These are phyloP conservation scores for Mormyrus iriodes DNA, from an alignment of 2,113 vertebrate species.

Conservation along the genomic window DNA sequence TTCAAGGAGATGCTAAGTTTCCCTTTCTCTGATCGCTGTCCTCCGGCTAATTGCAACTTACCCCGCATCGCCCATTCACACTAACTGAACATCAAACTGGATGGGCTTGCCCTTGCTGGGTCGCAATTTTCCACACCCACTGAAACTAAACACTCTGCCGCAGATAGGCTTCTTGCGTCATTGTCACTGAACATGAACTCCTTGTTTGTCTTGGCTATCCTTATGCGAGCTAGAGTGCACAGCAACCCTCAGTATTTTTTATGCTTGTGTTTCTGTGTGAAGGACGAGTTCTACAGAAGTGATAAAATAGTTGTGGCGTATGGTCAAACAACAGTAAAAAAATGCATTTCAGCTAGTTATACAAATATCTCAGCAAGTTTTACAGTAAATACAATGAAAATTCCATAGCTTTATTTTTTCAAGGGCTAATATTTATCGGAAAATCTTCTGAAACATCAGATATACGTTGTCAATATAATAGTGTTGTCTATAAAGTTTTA, in stretches of 20 bases:
- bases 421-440: background rate
- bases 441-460: background rate
- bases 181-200: background rate
- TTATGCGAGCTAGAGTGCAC: background rate
- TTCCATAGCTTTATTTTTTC: background rate
- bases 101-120: background rate
- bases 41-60: background rate
- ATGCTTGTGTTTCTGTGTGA: background rate
- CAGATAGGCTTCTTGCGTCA: background rate
- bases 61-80: background rate
- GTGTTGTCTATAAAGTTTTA: conserved; percentile 33
- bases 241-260: background rate
- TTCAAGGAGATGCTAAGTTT: background rate
- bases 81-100: background rate
- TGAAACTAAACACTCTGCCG: background rate
- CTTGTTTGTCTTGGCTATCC: background rate
- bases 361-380: background rate
- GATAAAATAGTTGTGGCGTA: background rate
- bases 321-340: background rate
- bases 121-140: background rate
- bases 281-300: background rate
- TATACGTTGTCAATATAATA: background rate
- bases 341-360: background rate
- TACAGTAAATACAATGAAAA: background rate
- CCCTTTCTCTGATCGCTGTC: background rate